Percentiles rank a stretch among this genome's conserved stretches.
Evolutionary conservation across 2,797 vertebrate species (phyloP).

Genomic region (Ptychadena robeensis): DNA sequence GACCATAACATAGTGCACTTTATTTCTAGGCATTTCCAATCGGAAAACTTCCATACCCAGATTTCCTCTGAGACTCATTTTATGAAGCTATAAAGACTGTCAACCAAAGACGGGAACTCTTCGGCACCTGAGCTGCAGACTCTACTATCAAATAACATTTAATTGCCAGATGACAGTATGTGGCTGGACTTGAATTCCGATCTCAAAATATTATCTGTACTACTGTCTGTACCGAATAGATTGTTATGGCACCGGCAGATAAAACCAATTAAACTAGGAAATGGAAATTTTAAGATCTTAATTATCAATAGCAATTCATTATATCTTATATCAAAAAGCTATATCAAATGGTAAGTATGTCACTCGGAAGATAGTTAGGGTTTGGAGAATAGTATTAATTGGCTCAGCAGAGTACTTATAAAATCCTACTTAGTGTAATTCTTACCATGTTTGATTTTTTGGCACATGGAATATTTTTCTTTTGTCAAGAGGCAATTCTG

Average conservation of each 20-base stretch:
- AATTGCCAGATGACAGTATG: conserved; percentile 73
- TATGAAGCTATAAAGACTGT: conserved; percentile 76
- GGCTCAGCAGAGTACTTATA: conserved; percentile 1
- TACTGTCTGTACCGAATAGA: conserved; percentile 70
- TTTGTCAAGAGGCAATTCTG: neutral
- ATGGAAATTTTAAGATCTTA: conserved; percentile 64
- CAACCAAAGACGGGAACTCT: conserved; percentile 68
- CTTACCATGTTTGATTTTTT: conserved; percentile 1
- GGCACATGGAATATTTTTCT: neutral
- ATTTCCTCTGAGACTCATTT: conserved; percentile 74
- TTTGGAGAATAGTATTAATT: conserved; percentile 27
- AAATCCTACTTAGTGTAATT: neutral
- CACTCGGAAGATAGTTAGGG: conserved; percentile 9
- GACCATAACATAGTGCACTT: conserved; percentile 60
- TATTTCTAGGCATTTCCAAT: conserved; percentile 69
- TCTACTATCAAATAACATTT: conserved; percentile 77
- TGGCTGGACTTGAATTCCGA: conserved; percentile 72
- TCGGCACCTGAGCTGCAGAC: conserved; percentile 74
- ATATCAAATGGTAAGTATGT: conserved; percentile 32
- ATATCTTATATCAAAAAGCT: conserved; percentile 38
- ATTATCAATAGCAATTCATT: conserved; percentile 62
- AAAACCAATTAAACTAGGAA: conserved; percentile 73
- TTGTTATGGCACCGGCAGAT: conserved; percentile 70
- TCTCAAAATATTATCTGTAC: conserved; percentile 74
- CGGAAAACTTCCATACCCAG: conserved; percentile 68